These are phyloP conservation scores for Nettapus auritus DNA, from an alignment of 2,113 vertebrate genomes.

Conservation along the genomic window DNA sequence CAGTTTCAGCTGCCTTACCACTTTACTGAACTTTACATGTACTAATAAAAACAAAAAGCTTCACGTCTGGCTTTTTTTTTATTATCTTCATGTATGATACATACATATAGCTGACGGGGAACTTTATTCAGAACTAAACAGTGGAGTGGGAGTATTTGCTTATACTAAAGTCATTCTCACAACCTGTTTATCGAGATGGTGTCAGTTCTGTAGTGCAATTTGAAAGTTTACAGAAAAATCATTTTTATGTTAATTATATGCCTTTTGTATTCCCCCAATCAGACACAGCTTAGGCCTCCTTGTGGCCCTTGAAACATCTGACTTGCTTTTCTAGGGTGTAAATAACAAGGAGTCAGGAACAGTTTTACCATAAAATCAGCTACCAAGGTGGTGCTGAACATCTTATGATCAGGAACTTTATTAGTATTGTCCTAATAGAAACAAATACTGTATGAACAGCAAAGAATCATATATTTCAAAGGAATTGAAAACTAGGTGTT, in stretches of 20 bases:
- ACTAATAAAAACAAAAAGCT: background rate
- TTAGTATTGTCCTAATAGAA: background rate
- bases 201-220: background rate
- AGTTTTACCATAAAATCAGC: background rate
- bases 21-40: background rate
- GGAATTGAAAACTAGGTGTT: background rate
- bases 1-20: background rate
- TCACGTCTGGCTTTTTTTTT: background rate
- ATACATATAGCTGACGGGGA: background rate
- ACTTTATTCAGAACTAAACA: background rate
- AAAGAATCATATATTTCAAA: background rate
- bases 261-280: background rate
- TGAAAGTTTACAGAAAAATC: background rate
- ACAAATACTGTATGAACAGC: rapidly evolving
- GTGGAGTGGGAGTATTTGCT: background rate
- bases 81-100: background rate
- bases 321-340: background rate
- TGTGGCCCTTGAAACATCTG: background rate
- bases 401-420: background rate
- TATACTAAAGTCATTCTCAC: background rate
- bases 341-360: background rate
- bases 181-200: background rate
- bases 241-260: background rate
- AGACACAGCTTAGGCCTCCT: rapidly evolving
- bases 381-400: background rate